Base-by-base conservation (phyloP, 2,113 vertebrate species). In the Caranx ignobilis region DNA sequence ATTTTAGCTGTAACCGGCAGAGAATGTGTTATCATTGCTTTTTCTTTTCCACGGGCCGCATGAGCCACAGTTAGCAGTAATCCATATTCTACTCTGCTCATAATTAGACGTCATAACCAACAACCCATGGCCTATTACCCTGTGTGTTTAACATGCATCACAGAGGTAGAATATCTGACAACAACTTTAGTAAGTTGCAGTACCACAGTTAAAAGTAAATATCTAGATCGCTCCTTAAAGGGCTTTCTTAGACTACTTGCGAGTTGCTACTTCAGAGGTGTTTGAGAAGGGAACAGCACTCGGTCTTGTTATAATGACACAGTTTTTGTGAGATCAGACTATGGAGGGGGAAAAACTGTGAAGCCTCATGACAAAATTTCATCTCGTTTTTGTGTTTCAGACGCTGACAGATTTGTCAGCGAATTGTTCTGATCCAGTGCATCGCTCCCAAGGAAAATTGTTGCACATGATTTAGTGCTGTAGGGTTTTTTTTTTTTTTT, bases 61-160 rank as follows among this genome's bases (percentile, higher is more conserved):
- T 85, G 73, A 87, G 80, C 32, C 60, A 55, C 12, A 10, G 59
- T 85, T 57, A 67, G 65, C 61, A 15, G 45, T 59, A 77, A 82
- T 84, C 79, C 59, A 65, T 82, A 82, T 85, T 79, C 71, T 74
- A 15, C 5, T 45, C 65, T 65, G 76, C 59, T 63, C 85, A 67
- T 88, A 86, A 89, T 90, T 86, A 88, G 70, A 54, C 47, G 55
- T 86, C 77, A 84, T 74, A 82, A 71, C 76, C 76, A 84, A 76
- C 71, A 82, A 76, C 37, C 63, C 74, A 59, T 55, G 63, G 72
- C 77, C 64, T 82, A 31, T 76, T 75, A 77, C 72, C 62, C 57
- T 43, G 12, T 61, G 69, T 80, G 81, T 72, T 80, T 75, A 62
- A 88, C 68, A 84, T 70, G 77, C 73, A 72, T 77, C 70, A 61